Conservation (phyloP, 2,888 invertebrate genomes). For the Cyclophora punctaria region DNA sequence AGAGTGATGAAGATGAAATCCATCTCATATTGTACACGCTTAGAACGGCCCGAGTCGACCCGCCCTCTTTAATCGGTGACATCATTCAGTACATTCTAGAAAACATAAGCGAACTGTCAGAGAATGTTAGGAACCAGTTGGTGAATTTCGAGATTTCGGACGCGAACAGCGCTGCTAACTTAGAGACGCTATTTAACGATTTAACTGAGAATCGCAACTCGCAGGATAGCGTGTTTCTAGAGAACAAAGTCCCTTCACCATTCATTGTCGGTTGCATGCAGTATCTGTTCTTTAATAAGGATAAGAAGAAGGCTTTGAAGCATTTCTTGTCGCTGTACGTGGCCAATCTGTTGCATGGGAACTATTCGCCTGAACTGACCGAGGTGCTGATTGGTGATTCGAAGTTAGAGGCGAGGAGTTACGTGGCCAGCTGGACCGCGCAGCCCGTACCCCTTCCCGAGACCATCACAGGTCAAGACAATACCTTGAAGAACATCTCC, state of each 20-base stretch:
- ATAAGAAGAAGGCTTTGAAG: slow-evolving; percentile 49
- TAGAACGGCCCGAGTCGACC: slow-evolving; percentile 46
- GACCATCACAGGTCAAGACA: slow-evolving; percentile 37
- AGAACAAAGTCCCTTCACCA: slow-evolving; percentile 56
- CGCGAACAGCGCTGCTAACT: slow-evolving; percentile 38
- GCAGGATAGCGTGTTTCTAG: slow-evolving; percentile 48
- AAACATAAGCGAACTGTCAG: slow-evolving; percentile 44
- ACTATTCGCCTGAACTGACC: slow-evolving; percentile 70
- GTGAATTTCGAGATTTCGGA: slow-evolving; percentile 53
- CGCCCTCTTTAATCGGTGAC: slow-evolving; percentile 47
- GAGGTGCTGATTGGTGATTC: slow-evolving; percentile 65
- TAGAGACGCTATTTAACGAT: slow-evolving; percentile 56
- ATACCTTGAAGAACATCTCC: slow-evolving; percentile 50
- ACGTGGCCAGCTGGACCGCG: slow-evolving; percentile 68
- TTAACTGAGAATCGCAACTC: slow-evolving; percentile 48
- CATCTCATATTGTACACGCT: slow-evolving; percentile 78
- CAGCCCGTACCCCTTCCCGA: slow-evolving; percentile 44
- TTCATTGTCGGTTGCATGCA: slow-evolving; percentile 63
- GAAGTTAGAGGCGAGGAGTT: slow-evolving; percentile 59
- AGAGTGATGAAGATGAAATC: slow-evolving; percentile 78
- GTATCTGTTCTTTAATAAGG: slow-evolving; percentile 46
- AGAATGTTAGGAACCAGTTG: slow-evolving; percentile 48
- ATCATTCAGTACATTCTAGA: slow-evolving; percentile 51
- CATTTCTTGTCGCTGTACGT: slow-evolving; percentile 57
- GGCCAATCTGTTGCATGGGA: slow-evolving; percentile 76